phyloP scores from a whole-genome alignment of 2,113 vertebrate genomes.

The Sinocyclocheilus grahami region DNA sequence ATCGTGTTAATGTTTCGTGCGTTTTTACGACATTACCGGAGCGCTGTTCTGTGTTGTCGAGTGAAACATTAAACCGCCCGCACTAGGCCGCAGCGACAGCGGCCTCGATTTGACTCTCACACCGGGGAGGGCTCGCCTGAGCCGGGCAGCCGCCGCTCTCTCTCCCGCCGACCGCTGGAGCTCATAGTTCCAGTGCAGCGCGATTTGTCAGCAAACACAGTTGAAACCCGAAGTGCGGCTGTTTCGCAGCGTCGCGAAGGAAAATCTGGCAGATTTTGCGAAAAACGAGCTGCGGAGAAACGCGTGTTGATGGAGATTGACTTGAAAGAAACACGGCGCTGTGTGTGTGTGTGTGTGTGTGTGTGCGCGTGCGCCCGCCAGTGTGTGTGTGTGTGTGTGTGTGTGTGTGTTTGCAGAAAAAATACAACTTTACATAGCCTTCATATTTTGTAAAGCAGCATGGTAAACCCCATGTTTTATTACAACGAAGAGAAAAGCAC shows the following conservation, averaged over 20 bases:
- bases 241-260: neutral
- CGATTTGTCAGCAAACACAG: neutral
- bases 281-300: neutral
- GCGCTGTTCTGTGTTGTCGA: neutral
- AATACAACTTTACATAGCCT: neutral
- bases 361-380: neutral
- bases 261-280: neutral
- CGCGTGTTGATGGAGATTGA: neutral
- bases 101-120: conserved; percentile 55
- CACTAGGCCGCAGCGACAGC: conserved; percentile 37
- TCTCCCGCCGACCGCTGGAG: conserved; percentile 18
- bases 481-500: neutral
- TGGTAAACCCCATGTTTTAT: neutral
- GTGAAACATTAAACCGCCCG: conserved; percentile 4
- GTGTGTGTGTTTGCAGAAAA: neutral
- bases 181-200: conserved; percentile 61
- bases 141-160: conserved; percentile 25
- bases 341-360: too few relatives aligned
- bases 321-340: neutral
- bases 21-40: conserved; percentile 11
- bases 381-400: neutral
- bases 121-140: conserved; percentile 28
- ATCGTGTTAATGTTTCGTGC: neutral
- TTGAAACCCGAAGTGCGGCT: neutral
- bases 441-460: neutral